Percentiles rank a stretch among this genome's conserved stretches.
Evolutionary conservation across 2,888 invertebrate genomes (phyloP).

Genomic region (Biston betularia): DNA sequence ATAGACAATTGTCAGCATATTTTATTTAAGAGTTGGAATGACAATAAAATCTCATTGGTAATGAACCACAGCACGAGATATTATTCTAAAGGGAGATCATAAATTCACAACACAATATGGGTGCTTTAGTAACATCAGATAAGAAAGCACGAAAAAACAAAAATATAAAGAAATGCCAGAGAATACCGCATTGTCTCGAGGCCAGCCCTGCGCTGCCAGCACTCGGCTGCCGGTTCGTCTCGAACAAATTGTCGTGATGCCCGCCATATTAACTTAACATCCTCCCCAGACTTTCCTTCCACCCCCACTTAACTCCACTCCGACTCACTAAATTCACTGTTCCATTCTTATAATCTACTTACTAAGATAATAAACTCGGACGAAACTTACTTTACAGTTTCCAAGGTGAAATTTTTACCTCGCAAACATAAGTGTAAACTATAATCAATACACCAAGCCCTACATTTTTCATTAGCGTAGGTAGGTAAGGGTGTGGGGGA

Average conservation of each 20-base stretch:
- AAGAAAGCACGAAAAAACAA: slow-evolving; percentile 21
- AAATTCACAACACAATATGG: slow-evolving; percentile 12
- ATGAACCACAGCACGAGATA: slow-evolving; percentile 1
- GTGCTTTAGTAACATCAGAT: slow-evolving; percentile 20
- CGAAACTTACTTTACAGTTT: slow-evolving; percentile 38
- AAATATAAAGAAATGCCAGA: slow-evolving; percentile 22
- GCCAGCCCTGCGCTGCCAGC: slow-evolving; percentile 70
- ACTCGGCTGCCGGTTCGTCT: slow-evolving; percentile 78
- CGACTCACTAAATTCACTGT: slow-evolving; percentile 62
- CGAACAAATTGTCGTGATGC: slow-evolving; percentile 84
- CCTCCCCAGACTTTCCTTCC: slow-evolving; percentile 57
- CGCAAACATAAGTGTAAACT: slow-evolving; percentile 41
- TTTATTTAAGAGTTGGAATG: neutral
- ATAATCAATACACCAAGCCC: slow-evolving; percentile 66
- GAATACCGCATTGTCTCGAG: slow-evolving; percentile 45
- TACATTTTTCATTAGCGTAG: slow-evolving; percentile 74
- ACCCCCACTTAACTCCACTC: slow-evolving; percentile 47
- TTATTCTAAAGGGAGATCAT: slow-evolving; percentile 11
- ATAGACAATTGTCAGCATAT: neutral
- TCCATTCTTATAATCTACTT: slow-evolving; percentile 50
- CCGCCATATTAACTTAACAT: slow-evolving; percentile 82
- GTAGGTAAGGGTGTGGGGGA: slow-evolving; percentile 70
- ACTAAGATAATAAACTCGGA: slow-evolving; percentile 52
- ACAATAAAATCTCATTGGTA: neutral
- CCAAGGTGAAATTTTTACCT: slow-evolving; percentile 32